Base-by-base conservation (phyloP, 2,113 vertebrate genomes). In the Rhynchomys soricoides region DNA sequence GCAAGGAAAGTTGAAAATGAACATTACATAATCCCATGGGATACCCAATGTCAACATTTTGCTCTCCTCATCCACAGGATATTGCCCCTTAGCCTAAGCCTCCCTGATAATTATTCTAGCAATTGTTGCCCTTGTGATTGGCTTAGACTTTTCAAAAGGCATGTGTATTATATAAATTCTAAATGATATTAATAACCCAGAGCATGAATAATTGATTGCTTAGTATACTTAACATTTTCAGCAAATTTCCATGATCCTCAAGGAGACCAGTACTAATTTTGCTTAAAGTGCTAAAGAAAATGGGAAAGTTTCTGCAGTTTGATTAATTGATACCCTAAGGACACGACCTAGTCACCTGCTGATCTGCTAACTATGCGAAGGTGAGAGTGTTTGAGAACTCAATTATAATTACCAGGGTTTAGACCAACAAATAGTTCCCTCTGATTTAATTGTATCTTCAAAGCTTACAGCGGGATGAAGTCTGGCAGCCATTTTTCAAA, bases 191-290 rank as follows among this genome's bases (percentile, higher is more conserved):
- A 97, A 97, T 94, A 97, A 82, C 52, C 71, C 0, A 70, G 52
- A 7, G 55, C 10, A 92, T 90, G 78, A 94, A 97, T 96, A 97
- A 97, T 95, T 93, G 70, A 90, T 95, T 94, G 52, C 40, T 94
- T 87, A 87, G 59, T 78, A 94, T 87, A 91, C 50, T 94, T 93
- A 94, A 95, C 57, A 96, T 96, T 97, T 96, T 96, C 50, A 91
- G 74, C 57, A 92, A 87, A 94, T 93, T 93, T 91, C 70, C 70
- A 57, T 89, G 48, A 90, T 94, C 62, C n/a, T 94, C 57, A 96
- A 96, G 59, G 52, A 96, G 87, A 91, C n/a, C 43, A 79, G 64
- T 68, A 73, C 81, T 94, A 93, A 93, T 89, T 90, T 55, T 93
- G 64, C 78, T 89, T 95, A 91, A 95, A 94, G 77, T 93, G 59